phyloP scores from a whole-genome alignment of 1,140 invertebrate species.

The Magallana gigas region DNA sequence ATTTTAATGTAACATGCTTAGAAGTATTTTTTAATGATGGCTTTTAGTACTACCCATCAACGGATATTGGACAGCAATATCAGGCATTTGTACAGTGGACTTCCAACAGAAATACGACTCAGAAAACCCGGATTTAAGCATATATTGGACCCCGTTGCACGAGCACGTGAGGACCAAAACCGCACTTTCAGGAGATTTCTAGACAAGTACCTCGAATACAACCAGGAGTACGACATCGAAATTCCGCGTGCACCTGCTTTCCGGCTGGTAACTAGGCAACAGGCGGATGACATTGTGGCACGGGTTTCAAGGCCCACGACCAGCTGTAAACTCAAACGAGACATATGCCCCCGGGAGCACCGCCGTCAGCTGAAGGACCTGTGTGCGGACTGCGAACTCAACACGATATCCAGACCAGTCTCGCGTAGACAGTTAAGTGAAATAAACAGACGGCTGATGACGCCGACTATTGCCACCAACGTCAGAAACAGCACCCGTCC shows the following conservation, averaged over 20 bases:
- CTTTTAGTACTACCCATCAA: slow-evolving; percentile 49
- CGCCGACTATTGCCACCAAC: slow-evolving; percentile 44
- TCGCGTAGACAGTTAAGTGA: slow-evolving; percentile 1
- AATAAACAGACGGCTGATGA: slow-evolving; percentile 39
- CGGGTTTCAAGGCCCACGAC: slow-evolving; percentile 44
- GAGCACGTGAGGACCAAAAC: slow-evolving; percentile 20
- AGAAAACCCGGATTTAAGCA: slow-evolving; percentile 31
- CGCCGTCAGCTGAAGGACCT: slow-evolving; percentile 20
- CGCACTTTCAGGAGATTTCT: slow-evolving; percentile 31
- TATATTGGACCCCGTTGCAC: slow-evolving; percentile 14
- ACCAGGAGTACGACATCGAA: slow-evolving; percentile 47
- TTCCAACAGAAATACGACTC: slow-evolving; percentile 34
- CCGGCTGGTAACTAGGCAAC: slow-evolving; percentile 19
- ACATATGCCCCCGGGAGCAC: slow-evolving; percentile 40
- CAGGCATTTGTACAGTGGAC: slow-evolving; percentile 54
- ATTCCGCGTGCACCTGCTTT: slow-evolving; percentile 57
- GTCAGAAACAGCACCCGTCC: slow-evolving; percentile 42
- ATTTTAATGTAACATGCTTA: not conserved
- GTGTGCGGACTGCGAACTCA: slow-evolving; percentile 38
- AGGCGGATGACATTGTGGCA: slow-evolving; percentile 37
- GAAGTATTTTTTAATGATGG: not conserved
- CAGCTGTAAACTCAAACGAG: slow-evolving; percentile 38
- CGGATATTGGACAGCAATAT: slow-evolving; percentile 50
- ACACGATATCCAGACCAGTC: slow-evolving; percentile 22
- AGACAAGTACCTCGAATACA: slow-evolving; percentile 44